phyloP scores from a whole-genome alignment of 1,140 invertebrate species.

The Drosophila miranda region DNA sequence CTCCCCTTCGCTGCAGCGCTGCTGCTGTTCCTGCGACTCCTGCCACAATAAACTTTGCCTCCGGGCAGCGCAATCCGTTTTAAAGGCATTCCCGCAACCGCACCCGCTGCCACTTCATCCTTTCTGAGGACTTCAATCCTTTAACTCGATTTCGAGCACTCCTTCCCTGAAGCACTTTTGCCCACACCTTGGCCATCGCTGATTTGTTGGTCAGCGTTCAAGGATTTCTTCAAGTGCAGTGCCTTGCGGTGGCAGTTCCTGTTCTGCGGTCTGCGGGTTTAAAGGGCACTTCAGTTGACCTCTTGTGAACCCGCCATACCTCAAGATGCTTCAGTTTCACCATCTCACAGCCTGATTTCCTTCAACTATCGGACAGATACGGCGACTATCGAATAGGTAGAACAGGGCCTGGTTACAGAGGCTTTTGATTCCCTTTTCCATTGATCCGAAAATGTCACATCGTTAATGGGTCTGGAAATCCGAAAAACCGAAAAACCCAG shows the following conservation, averaged over 20 bases:
- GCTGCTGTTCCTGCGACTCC: too few relatives aligned
- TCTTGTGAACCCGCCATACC: too few relatives aligned
- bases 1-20: not conserved
- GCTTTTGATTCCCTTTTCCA: too few relatives aligned
- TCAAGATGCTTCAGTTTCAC: not conserved
- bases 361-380: too few relatives aligned
- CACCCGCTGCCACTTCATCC: constrained; percentile 25
- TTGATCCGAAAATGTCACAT: too few relatives aligned
- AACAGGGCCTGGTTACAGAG: too few relatives aligned
- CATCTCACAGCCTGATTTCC: too few relatives aligned
- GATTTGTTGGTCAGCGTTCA: constrained; percentile 29
- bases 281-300: constrained; percentile 51
- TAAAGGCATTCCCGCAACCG: too few relatives aligned
- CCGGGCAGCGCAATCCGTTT: constrained; percentile 65
- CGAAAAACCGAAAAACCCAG: too few relatives aligned
- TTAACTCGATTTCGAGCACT: constrained; percentile 18
- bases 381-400: too few relatives aligned
- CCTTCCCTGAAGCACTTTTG: too few relatives aligned
- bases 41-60: constrained; percentile 52
- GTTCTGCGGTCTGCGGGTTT: not conserved
- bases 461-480: too few relatives aligned
- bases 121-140: constrained; percentile 22
- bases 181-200: not conserved
- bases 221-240: constrained; percentile 19
- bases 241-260: constrained; percentile 2